phyloP scores from a whole-genome alignment of 1,140 invertebrate genomes.

The Caenorhabditis latens region DNA sequence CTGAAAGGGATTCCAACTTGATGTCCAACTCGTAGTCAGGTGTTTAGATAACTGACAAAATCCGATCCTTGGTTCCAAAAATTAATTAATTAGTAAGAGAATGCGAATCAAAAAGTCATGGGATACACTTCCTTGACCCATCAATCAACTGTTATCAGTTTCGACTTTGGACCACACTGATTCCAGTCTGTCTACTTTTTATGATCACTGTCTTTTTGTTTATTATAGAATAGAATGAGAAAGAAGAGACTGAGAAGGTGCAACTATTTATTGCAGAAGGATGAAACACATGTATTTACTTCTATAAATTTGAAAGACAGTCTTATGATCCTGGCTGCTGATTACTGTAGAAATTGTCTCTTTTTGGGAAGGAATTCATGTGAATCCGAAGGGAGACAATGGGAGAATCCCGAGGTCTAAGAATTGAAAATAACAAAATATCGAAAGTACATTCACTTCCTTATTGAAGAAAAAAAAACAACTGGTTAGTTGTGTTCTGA shows the following conservation, averaged over 20 bases:
- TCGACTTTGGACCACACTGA: slow-evolving; percentile 48
- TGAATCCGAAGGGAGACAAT: neutral
- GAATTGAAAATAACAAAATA: slow-evolving; percentile 1
- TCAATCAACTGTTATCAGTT: slow-evolving; percentile 20
- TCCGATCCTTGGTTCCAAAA: neutral
- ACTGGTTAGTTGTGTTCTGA: slow-evolving; percentile 1
- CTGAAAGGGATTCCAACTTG: neutral
- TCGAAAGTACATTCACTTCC: slow-evolving; percentile 13
- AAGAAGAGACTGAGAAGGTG: neutral
- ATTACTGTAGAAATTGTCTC: neutral
- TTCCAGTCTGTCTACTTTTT: slow-evolving; percentile 6
- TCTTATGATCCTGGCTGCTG: slow-evolving; percentile 15
- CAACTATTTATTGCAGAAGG: slow-evolving; percentile 15
- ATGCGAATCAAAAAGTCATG: slow-evolving; percentile 32
- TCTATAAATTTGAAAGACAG: slow-evolving; percentile 6
- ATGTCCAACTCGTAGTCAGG: neutral
- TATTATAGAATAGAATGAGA: neutral
- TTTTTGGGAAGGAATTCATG: neutral
- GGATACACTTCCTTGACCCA: slow-evolving; percentile 33
- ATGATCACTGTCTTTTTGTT: slow-evolving; percentile 21
- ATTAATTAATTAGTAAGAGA: neutral
- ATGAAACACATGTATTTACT: neutral
- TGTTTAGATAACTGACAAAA: neutral
- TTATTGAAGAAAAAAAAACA: neutral
- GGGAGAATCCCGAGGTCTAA: slow-evolving; percentile 3